A percentile compares a stretch with the other conserved stretches of the same genome.
Conservation (phyloP, 2,113 vertebrate species). For the Oncorhynchus nerka region DNA sequence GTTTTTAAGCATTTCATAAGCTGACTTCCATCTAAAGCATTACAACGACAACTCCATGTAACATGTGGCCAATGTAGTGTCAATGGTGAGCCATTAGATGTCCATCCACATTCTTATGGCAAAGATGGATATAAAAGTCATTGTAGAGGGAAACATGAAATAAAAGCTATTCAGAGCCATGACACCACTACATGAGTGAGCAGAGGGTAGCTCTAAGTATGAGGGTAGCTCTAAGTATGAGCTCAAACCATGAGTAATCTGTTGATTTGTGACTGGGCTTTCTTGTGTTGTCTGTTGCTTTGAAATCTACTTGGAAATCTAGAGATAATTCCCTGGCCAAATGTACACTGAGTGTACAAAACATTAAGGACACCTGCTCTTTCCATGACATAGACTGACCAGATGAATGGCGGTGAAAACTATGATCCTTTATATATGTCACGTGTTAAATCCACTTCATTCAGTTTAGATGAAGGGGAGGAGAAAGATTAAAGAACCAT, state of each 20-base stretch:
- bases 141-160: neutral
- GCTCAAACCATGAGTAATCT: neutral
- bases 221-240: neutral
- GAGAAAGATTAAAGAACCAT: too few relatives aligned
- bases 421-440: too few relatives aligned
- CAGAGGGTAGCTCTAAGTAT: neutral
- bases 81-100: neutral
- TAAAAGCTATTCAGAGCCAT: neutral
- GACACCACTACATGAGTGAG: neutral
- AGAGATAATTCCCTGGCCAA: constrained; percentile 5
- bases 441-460: too few relatives aligned
- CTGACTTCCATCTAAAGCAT: neutral
- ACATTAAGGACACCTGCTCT: too few relatives aligned
- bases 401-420: too few relatives aligned
- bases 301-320: constrained; percentile 18
- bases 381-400: too few relatives aligned
- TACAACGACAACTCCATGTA: neutral
- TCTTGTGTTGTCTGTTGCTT: constrained; percentile 7
- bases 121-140: neutral
- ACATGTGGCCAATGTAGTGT: too few relatives aligned
- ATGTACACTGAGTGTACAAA: too few relatives aligned
- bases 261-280: constrained; percentile 8
- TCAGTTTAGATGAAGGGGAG: too few relatives aligned
- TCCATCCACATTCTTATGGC: neutral
- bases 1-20: neutral